Conservation (phyloP, 2,113 vertebrate genomes). For the Labeo catla region DNA sequence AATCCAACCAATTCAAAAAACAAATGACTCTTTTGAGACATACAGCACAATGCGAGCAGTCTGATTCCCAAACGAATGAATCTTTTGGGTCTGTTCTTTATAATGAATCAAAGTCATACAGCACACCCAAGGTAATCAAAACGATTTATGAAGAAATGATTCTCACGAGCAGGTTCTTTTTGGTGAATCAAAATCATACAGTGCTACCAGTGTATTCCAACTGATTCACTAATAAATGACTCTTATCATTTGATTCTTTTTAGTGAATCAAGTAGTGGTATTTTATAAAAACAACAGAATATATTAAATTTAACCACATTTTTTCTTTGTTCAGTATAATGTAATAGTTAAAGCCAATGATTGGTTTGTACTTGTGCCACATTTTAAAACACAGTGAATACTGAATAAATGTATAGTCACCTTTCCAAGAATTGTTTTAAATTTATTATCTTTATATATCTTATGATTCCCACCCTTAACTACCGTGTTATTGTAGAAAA, state of each 20-base stretch:
- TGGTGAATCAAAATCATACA: not conserved
- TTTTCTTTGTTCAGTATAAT: not conserved
- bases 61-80: not conserved
- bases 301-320: not conserved
- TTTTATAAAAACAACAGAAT: not conserved
- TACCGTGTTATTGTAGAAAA: not conserved
- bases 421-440: conserved; percentile 9
- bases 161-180: no score
- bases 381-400: not conserved
- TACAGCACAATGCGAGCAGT: no score
- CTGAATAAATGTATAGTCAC: not conserved
- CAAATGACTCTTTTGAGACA: no score
- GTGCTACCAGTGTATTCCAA: not conserved
- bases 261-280: not conserved
- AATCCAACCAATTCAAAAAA: no score
- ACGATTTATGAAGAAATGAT: not conserved
- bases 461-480: not conserved
- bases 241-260: not conserved
- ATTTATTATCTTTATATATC: not conserved
- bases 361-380: not conserved
- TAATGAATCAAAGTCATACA: not conserved
- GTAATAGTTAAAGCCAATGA: not conserved
- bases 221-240: not conserved
- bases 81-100: not conserved
- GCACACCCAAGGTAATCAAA: no score